phyloP scores from a whole-genome alignment of 1,140 invertebrate genomes.

The Nasonia giraulti region DNA sequence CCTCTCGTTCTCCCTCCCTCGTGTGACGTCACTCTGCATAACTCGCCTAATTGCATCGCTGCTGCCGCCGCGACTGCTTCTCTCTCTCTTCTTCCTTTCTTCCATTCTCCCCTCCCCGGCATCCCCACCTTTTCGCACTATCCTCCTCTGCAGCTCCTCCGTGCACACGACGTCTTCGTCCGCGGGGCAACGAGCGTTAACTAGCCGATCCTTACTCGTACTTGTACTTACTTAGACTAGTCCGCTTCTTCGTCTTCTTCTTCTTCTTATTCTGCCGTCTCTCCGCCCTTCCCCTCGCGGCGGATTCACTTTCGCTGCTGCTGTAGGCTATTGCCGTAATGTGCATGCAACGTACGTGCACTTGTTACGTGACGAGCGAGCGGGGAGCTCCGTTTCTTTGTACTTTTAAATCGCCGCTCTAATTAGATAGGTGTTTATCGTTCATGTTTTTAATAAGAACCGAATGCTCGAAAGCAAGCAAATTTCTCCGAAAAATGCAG shows the following conservation, averaged over 20 bases:
- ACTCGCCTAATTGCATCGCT: conserved; percentile 74
- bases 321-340: conserved; percentile 37
- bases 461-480: too few species aligned
- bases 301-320: conserved; percentile 46
- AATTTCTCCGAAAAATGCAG: too few species aligned
- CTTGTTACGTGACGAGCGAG: conserved; percentile 49
- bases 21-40: conserved; percentile 75
- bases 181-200: conserved; percentile 23
- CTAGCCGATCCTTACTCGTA: conserved; percentile 32
- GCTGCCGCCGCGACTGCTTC: conserved; percentile 30
- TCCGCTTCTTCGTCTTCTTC: conserved; percentile 7
- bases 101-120: background rate
- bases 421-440: background rate
- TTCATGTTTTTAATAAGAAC: too few species aligned
- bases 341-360: conserved; percentile 13
- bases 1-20: conserved; percentile 16
- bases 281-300: too few species aligned
- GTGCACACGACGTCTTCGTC: background rate
- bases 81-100: conserved; percentile 16
- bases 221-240: conserved; percentile 1
- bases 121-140: background rate
- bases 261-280: background rate
- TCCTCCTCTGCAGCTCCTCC: conserved; percentile 18
- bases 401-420: background rate
- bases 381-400: background rate